Conservation (phyloP, 2,888 invertebrate species). For the Machimus rusticus region DNA sequence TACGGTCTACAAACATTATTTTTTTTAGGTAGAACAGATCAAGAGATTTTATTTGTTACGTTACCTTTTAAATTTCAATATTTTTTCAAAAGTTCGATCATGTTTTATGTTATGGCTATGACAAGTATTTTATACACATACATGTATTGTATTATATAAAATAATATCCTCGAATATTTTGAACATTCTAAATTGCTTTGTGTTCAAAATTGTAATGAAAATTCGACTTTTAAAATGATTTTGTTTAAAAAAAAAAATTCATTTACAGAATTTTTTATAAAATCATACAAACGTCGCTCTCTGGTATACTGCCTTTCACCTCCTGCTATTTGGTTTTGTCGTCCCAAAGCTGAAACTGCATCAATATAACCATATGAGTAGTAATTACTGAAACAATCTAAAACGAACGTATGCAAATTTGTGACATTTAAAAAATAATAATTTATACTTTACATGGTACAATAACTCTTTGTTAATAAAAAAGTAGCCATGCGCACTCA, state of each 20-base stretch:
- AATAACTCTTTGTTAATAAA: slow-evolving; percentile 43
- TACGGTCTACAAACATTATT: no score
- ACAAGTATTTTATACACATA: no score
- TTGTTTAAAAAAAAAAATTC: not conserved
- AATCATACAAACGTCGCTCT: not conserved
- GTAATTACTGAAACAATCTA: slow-evolving; percentile 38
- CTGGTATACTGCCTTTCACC: not conserved
- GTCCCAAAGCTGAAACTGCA: slow-evolving; percentile 48
- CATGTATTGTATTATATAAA: no score
- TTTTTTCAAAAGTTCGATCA: no score
- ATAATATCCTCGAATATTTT: no score
- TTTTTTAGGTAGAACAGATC: no score
- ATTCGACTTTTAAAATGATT: no score
- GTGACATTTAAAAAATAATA: not conserved
- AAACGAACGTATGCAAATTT: not conserved
- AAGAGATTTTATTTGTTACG: no score
- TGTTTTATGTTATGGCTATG: no score
- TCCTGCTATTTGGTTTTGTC: slow-evolving; percentile 25
- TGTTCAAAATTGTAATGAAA: no score
- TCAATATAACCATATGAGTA: slow-evolving; percentile 47
- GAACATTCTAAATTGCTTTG: no score
- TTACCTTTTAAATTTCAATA: no score
- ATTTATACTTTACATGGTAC: slow-evolving; percentile 38
- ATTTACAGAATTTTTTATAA: not conserved
- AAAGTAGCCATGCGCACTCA: slow-evolving; percentile 45